Evolutionary conservation across 37 sponge, comb jelly and placozoan genomes (phyloP).

Genomic region (Amphimedon queenslandica): DNA sequence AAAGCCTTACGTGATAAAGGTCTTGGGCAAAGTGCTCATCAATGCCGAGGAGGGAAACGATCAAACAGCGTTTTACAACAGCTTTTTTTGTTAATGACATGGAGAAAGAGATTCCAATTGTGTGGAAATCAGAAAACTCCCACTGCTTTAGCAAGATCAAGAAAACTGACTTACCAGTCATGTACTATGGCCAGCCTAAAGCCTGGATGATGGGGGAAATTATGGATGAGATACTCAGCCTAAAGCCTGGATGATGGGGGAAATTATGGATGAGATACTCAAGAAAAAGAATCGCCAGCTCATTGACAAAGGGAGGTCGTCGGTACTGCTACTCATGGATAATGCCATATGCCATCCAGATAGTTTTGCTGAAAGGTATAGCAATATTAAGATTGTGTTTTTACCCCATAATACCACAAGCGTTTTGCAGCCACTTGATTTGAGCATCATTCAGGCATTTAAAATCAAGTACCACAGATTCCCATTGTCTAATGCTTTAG

Average conservation of each 20-base stretch:
- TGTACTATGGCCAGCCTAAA: conserved; percentile 29
- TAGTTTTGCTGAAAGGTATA: conserved; percentile 24
- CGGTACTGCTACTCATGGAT: conserved; percentile 53
- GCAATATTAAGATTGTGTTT: conserved; percentile 58
- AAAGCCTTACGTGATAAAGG: no score
- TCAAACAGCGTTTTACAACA: conserved; percentile 53
- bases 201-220: conserved; percentile 1
- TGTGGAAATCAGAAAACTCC: conserved; percentile 29
- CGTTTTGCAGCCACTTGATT: conserved; percentile 55
- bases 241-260: conserved; percentile 70
- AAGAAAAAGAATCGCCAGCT: conserved; percentile 28
- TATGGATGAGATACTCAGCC: conserved; percentile 37
- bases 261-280: conserved; percentile 29
- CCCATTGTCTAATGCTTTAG: conserved; percentile 25
- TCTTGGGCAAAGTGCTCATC: no score
- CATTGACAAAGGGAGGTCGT: conserved; percentile 8
- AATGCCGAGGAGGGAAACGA: conserved; percentile 58
- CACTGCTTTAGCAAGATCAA: conserved; percentile 47
- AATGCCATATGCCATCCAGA: conserved; percentile 66
- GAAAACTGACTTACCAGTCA: conserved; percentile 34
- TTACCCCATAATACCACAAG: conserved; percentile 66
- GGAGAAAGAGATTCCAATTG: conserved; percentile 31
- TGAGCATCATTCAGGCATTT: conserved; percentile 53
- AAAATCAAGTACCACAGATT: conserved; percentile 33
- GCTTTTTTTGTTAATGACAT: conserved; percentile 62